Evolutionary conservation across 2,113 vertebrate genomes (phyloP).

Genomic region (Eonycteris spelaea): DNA sequence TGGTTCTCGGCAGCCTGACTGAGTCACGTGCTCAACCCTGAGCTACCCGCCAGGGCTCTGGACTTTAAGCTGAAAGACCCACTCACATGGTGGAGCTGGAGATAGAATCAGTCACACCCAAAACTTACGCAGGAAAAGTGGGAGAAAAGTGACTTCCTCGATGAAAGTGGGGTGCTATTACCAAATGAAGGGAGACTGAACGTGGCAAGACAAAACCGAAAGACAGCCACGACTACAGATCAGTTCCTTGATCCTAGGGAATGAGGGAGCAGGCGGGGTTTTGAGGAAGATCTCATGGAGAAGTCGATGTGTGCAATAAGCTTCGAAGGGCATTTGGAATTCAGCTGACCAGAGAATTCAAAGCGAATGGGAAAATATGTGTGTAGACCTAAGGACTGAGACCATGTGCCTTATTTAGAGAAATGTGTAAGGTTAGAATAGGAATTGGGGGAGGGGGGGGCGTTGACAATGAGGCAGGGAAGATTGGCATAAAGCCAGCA

Average conservation of each 20-base stretch:
- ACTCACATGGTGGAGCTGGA: background rate
- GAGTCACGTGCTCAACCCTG: background rate
- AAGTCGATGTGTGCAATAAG: background rate
- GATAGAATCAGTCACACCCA: no score
- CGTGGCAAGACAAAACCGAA: background rate
- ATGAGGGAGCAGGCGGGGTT: background rate
- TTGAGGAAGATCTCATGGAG: background rate
- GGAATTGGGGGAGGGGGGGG: background rate
- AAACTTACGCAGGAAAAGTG: background rate
- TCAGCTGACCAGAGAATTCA: background rate
- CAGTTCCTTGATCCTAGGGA: background rate
- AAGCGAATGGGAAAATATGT: background rate
- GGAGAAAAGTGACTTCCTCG: background rate
- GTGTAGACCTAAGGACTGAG: background rate
- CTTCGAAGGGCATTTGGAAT: background rate
- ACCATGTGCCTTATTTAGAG: background rate
- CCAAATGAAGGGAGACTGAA: background rate
- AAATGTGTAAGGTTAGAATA: background rate
- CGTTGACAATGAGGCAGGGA: background rate
- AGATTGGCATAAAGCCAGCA: background rate
- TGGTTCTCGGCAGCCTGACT: background rate
- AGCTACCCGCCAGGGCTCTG: background rate
- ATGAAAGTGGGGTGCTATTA: background rate
- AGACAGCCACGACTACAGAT: background rate
- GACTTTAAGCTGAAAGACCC: background rate